These are phyloP conservation scores for Xylocopa sonorina DNA, from an alignment of 1,140 invertebrate genomes.

Conservation along the genomic window DNA sequence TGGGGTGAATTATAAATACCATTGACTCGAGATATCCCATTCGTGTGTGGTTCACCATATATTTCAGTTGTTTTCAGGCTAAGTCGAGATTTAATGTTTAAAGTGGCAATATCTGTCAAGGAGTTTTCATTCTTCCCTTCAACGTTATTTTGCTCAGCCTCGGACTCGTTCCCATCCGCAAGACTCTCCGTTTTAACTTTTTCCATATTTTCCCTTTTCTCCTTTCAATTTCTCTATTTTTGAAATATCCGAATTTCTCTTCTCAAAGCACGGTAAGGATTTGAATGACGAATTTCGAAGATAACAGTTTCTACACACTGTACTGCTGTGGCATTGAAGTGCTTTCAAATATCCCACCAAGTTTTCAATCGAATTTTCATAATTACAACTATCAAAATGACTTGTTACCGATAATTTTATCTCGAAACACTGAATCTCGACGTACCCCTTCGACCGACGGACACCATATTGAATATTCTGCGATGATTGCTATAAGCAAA, in stretches of 20 bases:
- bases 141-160: slow-evolving; percentile 59
- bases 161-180: slow-evolving; percentile 56
- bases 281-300: slow-evolving; percentile 15
- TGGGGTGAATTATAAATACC: slow-evolving; percentile 73
- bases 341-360: slow-evolving; percentile 45
- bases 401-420: slow-evolving; percentile 51
- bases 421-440: slow-evolving; percentile 64
- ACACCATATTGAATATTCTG: slow-evolving; percentile 78
- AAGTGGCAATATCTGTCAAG: slow-evolving; percentile 65
- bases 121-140: slow-evolving; percentile 64
- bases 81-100: slow-evolving; percentile 76
- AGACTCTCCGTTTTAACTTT: slow-evolving; percentile 45
- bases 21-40: slow-evolving; percentile 75
- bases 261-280: slow-evolving; percentile 20
- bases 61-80: slow-evolving; percentile 60
- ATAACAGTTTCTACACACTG: slow-evolving; percentile 5
- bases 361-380: slow-evolving; percentile 78
- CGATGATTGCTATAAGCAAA: slow-evolving; percentile 24
- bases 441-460: slow-evolving; percentile 63
- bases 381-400: slow-evolving; percentile 59
- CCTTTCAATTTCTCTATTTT: slow-evolving; percentile 31
- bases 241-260: slow-evolving; percentile 19
- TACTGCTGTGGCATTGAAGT: slow-evolving; percentile 42
- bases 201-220: slow-evolving; percentile 59
- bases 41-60: slow-evolving; percentile 71